Conservation (phyloP, 2,888 invertebrate species). For the Orthonychiurus folsomi region DNA sequence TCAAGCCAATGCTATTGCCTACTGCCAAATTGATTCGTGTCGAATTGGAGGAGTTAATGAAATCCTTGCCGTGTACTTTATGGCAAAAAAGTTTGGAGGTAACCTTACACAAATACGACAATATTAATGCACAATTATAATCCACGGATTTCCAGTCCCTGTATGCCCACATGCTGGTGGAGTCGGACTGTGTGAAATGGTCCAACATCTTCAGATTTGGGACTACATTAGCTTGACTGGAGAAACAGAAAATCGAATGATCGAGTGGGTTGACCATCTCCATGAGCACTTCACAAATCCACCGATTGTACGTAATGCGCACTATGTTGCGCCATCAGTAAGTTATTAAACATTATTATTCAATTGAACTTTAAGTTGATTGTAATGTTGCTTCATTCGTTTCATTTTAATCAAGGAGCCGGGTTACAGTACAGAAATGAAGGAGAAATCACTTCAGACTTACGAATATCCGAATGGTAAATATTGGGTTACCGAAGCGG, state of each 20-base stretch:
- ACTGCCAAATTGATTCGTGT: constrained; percentile 82
- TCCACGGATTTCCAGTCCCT: constrained; percentile 56
- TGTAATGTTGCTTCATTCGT: too few species aligned
- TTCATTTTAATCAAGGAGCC: constrained; percentile 51
- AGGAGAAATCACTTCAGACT: constrained; percentile 56
- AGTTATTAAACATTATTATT: too few species aligned
- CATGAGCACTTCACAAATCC: constrained; percentile 79
- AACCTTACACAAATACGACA: constrained; percentile 11
- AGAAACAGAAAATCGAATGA: constrained; percentile 60
- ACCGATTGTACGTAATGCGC: constrained; percentile 58
- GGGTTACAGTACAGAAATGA: constrained; percentile 75
- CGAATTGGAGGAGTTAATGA: constrained; percentile 83
- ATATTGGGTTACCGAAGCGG: constrained; percentile 54
- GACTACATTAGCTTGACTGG: constrained; percentile 68
- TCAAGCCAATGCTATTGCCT: constrained; percentile 69
- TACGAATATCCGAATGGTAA: constrained; percentile 69
- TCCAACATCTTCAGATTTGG: constrained; percentile 84
- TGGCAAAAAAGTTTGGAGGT: constrained; percentile 79
- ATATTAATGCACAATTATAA: not conserved
- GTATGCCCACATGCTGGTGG: constrained; percentile 95
- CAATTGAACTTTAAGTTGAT: too few species aligned
- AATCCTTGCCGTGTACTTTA: constrained; percentile 62
- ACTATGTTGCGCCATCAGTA: constrained; percentile 67
- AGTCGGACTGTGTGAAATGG: constrained; percentile 85
- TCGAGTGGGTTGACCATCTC: constrained; percentile 83